Base-by-base conservation (phyloP, 2,797 vertebrate genomes). In the Apogon talboti region DNA sequence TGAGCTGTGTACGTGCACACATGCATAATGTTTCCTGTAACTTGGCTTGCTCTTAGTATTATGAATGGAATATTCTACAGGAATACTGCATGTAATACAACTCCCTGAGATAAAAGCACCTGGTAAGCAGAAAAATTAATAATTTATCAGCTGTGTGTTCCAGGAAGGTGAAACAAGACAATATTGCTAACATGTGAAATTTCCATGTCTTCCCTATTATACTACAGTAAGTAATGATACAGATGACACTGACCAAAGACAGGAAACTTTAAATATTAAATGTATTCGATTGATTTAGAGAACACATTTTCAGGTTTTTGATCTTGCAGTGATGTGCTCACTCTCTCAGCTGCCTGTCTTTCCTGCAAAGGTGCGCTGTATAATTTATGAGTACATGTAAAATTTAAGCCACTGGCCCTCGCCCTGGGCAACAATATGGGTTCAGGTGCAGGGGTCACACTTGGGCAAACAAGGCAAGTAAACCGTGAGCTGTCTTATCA, bases 371-470 rank as follows among this genome's bases (percentile, higher is more conserved):
- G 73, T 24, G 14, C 37, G 45, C 43, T 92, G 78, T 78, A 90
- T 93, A 84, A 93, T 92, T 90, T 75, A 93, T 88, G 60, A 87
- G 18, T 40, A 12, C 76, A 90, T 92, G 78, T 81, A 89, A 91
- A 85, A 92, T 91, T 89, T 48, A 92, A 66, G 74, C 74, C 30
- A 61, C 15, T 51, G 63, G 63, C 69, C 62, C 71, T 79, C 35
- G 45, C 76, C 56, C 52, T 2, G 35, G 76, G 84, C 58, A 70
- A 76, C 86, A 61, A 53, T 48, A 66, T 44, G 21, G 58, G 74
- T 69, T 71, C 75, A 65, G 79, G 78, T 76, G 77, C 48, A 65
- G 51, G 62, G 83, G 81, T 87, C 77, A 70, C 56, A 59, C 68
- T 53, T 45, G 67, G 68, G 52, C 47, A 73, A 28, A 70, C 81